These are phyloP conservation scores for Acanthurus tractus DNA, from an alignment of 2,797 vertebrate genomes.

Conservation along the genomic window DNA sequence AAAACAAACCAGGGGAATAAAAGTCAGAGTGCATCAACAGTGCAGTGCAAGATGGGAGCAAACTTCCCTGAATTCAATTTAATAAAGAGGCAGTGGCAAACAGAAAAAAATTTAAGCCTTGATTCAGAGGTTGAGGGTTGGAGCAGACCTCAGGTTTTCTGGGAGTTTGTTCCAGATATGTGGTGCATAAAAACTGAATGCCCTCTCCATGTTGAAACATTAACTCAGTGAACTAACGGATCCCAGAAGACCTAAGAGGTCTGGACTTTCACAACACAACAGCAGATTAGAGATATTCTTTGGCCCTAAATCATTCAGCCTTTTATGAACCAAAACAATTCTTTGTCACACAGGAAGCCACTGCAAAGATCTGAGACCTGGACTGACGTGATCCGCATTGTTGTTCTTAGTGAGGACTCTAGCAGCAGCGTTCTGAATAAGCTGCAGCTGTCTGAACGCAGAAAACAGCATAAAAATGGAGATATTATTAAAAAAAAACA, in stretches of 20 bases:
- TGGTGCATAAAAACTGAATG: conserved; percentile 18
- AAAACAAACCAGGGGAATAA: conserved; percentile 38
- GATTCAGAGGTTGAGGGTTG: conserved; percentile 54
- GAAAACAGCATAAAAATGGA: conserved; percentile 63
- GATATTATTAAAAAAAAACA: conserved; percentile 55
- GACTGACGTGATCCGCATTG: conserved; percentile 73
- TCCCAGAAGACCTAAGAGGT: conserved; percentile 71
- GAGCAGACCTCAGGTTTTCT: conserved; percentile 67
- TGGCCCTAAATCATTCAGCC: conserved; percentile 43
- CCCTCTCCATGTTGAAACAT: conserved; percentile 10
- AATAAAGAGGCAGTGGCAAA: conserved; percentile 59
- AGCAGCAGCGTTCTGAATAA: conserved; percentile 75
- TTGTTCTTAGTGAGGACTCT: conserved; percentile 71
- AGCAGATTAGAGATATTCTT: conserved; percentile 55
- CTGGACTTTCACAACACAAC: conserved; percentile 45
- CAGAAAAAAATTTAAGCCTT: conserved; percentile 47
- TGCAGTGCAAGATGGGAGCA: conserved; percentile 42
- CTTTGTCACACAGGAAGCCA: conserved; percentile 56
- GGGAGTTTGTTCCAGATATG: conserved; percentile 50
- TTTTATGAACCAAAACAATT: conserved; percentile 55
- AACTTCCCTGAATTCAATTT: conserved; percentile 43
- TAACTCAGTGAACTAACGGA: not conserved
- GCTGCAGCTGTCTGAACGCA: conserved; percentile 73
- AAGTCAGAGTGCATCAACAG: conserved; percentile 43
- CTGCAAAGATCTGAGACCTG: conserved; percentile 75